A percentile compares a stretch with the other conserved stretches of the same genome.
Evolutionary conservation across 64 coral and sea anemone species (phyloP).

Genomic region (Hydrozoanthus tunicans): DNA sequence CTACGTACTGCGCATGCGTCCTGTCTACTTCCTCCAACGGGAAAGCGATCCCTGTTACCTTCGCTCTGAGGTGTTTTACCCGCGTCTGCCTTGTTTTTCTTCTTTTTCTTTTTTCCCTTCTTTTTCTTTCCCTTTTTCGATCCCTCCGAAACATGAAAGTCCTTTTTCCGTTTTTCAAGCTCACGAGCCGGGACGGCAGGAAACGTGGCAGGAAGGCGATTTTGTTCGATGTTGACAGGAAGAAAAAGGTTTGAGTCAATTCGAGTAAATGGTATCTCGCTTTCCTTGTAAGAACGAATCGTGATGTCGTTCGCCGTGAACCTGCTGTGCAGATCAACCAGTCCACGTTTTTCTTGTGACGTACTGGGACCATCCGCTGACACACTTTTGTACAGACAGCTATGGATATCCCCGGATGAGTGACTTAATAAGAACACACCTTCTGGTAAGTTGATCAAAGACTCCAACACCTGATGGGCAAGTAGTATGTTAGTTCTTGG

Average conservation of each 20-base stretch:
- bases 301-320: not conserved
- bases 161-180: constrained; percentile 47
- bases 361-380: not conserved
- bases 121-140: constrained; percentile 67
- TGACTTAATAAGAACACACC: constrained; percentile 65
- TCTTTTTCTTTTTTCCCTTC: constrained; percentile 62
- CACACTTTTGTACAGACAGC: constrained; percentile 73
- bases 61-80: not conserved
- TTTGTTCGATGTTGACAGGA: constrained; percentile 65
- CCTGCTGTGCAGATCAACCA: constrained; percentile 38
- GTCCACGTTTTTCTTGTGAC: constrained; percentile 34
- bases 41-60: not conserved
- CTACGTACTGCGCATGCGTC: not conserved
- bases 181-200: constrained; percentile 60
- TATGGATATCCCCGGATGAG: constrained; percentile 65
- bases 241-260: constrained; percentile 80
- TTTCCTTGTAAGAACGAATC: constrained; percentile 39
- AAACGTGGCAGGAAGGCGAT: constrained; percentile 76
- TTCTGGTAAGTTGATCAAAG: constrained; percentile 31
- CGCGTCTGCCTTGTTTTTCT: not conserved
- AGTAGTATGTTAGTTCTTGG: not conserved
- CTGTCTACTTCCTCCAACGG: not conserved
- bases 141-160: constrained; percentile 11
- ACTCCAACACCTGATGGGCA: constrained; percentile 59
- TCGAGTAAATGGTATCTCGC: constrained; percentile 57